These are phyloP conservation scores for Scrobipalpa costella DNA, from an alignment of 2,888 invertebrate species.

Conservation along the genomic window DNA sequence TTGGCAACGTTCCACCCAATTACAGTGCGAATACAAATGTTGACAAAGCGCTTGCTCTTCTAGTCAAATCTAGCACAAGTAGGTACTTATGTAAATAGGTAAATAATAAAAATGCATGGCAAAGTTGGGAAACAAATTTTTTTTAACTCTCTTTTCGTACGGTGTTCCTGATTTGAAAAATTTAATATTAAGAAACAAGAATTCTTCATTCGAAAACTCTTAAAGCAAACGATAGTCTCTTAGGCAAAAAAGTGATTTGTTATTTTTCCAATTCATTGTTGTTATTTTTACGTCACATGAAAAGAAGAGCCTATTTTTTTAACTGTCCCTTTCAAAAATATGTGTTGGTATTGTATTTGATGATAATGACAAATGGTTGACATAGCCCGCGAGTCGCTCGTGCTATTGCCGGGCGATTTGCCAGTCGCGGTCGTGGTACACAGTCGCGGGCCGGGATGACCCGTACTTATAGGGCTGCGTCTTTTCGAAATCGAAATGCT, in stretches of 20 bases:
- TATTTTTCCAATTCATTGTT: too few species aligned
- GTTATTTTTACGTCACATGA: too few species aligned
- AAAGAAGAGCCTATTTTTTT: not conserved
- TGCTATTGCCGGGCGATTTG: not conserved
- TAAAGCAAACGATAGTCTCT: too few species aligned
- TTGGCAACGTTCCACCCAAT: slow-evolving; percentile 14
- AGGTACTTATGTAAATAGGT: too few species aligned
- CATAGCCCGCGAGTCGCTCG: not conserved
- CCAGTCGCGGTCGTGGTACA: not conserved
- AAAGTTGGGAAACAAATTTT: too few species aligned
- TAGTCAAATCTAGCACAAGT: not conserved
- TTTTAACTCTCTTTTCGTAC: too few species aligned
- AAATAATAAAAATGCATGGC: too few species aligned
- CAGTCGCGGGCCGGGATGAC: not conserved
- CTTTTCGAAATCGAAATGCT: too few species aligned
- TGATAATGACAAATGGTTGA: slow-evolving; percentile 2
- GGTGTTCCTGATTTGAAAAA: too few species aligned
- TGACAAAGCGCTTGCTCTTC: not conserved
- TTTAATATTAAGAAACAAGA: too few species aligned
- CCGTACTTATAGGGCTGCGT: not conserved
- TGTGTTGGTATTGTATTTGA: not conserved
- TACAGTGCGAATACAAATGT: slow-evolving; percentile 17
- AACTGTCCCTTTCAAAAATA: slow-evolving; percentile 2
- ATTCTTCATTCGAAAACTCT: too few species aligned
- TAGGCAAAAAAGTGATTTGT: too few species aligned